phyloP scores from a whole-genome alignment of 2,113 vertebrate genomes.

The Circaetus cinerascens region DNA sequence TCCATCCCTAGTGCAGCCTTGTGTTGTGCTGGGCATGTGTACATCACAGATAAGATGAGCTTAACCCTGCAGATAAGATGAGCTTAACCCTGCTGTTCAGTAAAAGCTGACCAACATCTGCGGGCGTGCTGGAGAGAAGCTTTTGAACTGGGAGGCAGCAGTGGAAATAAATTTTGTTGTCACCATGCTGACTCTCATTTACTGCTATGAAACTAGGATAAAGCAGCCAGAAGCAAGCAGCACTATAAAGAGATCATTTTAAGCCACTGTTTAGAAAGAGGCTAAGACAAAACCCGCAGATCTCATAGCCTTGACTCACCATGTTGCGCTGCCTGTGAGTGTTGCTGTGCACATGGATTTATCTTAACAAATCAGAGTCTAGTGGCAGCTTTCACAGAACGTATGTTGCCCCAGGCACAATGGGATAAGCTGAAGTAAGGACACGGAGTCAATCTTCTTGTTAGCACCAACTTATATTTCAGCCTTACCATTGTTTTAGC shows the following conservation, averaged over 20 bases:
- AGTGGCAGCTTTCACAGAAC: not conserved
- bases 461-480: not conserved
- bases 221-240: not conserved
- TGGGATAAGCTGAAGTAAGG: conserved; percentile 1
- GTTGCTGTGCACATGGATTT: not conserved
- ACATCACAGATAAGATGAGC: not conserved
- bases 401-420: not conserved
- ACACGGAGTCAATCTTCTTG: not conserved
- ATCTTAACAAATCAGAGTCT: not conserved
- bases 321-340: not conserved
- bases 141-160: not conserved
- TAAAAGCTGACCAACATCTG: conserved; percentile 1
- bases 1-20: not conserved
- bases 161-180: not conserved
- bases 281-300: not conserved
- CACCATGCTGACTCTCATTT: not conserved
- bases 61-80: not conserved
- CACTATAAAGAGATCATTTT: not conserved
- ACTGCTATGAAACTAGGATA: not conserved
- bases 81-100: not conserved
- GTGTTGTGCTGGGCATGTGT: not conserved
- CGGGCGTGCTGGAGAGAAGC: fast-evolving
- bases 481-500: not conserved
- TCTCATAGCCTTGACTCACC: not conserved
- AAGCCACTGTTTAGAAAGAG: not conserved